Evolutionary conservation across 1,140 invertebrate species (phyloP), one percentile per base, ranked within the genome.

Genomic region (Ladona fulva): DNA sequence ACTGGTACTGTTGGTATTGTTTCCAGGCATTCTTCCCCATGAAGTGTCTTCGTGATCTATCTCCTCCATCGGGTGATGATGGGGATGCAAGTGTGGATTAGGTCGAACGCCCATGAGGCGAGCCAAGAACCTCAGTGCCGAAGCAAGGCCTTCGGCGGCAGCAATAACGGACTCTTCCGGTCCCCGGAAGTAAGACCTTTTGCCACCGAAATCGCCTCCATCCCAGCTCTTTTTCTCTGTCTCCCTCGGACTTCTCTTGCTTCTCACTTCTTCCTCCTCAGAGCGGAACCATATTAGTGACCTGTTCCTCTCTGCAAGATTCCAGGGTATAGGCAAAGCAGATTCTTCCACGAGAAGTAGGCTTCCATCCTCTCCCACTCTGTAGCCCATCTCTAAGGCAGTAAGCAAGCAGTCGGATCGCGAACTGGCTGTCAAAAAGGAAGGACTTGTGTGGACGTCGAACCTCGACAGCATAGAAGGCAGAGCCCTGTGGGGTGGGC

Each of bases 341-440:
- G 52, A 66, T 22, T 66, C 52, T 12, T 66, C 52, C 16, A 66
- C 52, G 5, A 66, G 12, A 12, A 83, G 78, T 74, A 84, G 25
- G 79, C 83, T 84, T 0, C 84, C 84, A 44, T 84, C 82, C 12
- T 66, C 52, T 19, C 52, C 52, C 3, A 85, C 84, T 16, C 82
- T 81, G 78, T 84, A 85, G 25, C 82, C 82, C 84, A 85, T 84
- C 77, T 84, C 82, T 77, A 85, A 80, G 19, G 84, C 84, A 52
- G 82, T 82, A 24, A 84, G 74, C 7, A 84, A 79, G 74, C 84
- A 84, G 77, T 85, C 83, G 76, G 85, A 85, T 10, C 79, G 81
- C 24, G 80, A 75, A 5, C 82, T 82, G 79, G 83, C 81, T 0
- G 82, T 82, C 16, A 82, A 82, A 7, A 84, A 77, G 78, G 83